A percentile compares a stretch with the other conserved stretches of the same genome.
These are phyloP conservation scores for Drosophila mauritiana DNA, from an alignment of 1,140 invertebrate genomes.

Conservation along the genomic window DNA sequence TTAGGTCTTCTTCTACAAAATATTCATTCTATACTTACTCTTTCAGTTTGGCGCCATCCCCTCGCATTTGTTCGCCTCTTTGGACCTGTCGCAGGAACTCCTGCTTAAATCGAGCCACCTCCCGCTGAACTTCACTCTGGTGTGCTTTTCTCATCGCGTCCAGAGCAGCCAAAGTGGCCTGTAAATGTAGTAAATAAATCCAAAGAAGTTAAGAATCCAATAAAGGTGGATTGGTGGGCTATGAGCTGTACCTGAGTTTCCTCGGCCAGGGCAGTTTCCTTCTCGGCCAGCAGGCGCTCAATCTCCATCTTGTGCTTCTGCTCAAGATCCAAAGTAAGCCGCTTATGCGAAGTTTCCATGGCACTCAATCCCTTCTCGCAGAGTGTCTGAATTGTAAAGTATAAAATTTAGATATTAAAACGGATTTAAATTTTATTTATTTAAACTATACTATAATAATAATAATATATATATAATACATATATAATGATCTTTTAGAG, in stretches of 20 bases:
- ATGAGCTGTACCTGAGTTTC: slow-evolving; percentile 89
- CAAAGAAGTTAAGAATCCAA: not conserved
- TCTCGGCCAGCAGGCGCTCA: slow-evolving; percentile 87
- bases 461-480: no score
- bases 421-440: not conserved
- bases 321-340: slow-evolving; percentile 93
- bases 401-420: not conserved
- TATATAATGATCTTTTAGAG: no score
- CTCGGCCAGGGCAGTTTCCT: slow-evolving; percentile 94
- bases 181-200: slow-evolving; percentile 1
- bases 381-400: slow-evolving; percentile 86
- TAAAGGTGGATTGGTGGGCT: not conserved
- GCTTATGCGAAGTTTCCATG: slow-evolving; percentile 95
- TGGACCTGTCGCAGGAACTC: slow-evolving; percentile 91
- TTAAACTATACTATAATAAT: no score
- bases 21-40: slow-evolving; percentile 59
- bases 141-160: slow-evolving; percentile 97
- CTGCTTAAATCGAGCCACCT: slow-evolving; percentile 94
- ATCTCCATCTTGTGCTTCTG: slow-evolving; percentile 92
- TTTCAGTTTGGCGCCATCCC: slow-evolving; percentile 69
- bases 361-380: slow-evolving; percentile 94
- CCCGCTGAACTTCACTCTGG: slow-evolving; percentile 94
- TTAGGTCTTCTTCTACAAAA: not conserved
- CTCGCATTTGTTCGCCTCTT: slow-evolving; percentile 85
- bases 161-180: slow-evolving; percentile 90